Conservation (phyloP, 2,797 vertebrate genomes). For the Dicrostonyx torquatus region DNA sequence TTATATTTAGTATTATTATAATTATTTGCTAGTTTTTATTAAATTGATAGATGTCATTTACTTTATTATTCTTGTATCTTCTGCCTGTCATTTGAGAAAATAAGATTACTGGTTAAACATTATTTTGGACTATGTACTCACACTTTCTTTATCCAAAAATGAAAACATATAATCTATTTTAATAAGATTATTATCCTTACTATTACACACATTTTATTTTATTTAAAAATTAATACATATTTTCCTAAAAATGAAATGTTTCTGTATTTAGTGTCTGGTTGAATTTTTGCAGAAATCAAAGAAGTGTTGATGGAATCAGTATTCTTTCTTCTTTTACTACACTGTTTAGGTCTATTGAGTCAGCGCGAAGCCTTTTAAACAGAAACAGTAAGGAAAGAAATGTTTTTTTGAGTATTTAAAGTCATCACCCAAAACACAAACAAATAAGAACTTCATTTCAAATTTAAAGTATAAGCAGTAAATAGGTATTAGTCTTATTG, state of each 20-base stretch:
- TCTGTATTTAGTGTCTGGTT: neutral
- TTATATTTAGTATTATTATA: neutral
- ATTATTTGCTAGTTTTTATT: neutral
- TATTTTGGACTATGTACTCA: neutral
- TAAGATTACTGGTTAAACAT: too few species aligned
- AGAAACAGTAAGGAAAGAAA: neutral
- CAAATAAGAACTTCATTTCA: neutral
- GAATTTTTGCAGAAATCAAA: neutral
- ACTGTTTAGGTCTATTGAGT: neutral
- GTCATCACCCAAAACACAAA: neutral
- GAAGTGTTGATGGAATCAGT: neutral
- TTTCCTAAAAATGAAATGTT: neutral
- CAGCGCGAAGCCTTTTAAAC: neutral
- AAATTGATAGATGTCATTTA: too few species aligned
- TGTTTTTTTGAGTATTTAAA: slow-evolving; percentile 1
- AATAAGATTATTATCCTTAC: neutral
- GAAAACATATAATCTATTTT: neutral
- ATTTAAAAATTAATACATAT: neutral
- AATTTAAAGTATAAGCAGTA: slow-evolving; percentile 20
- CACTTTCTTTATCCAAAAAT: neutral
- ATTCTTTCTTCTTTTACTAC: neutral
- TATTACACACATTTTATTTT: neutral
- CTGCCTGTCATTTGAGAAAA: neutral
- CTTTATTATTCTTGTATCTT: neutral
- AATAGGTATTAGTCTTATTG: neutral